Evolutionary conservation across 2,888 invertebrate genomes (phyloP), one percentile per base, ranked within the genome.

Genomic region (Coelinius sp.): DNA sequence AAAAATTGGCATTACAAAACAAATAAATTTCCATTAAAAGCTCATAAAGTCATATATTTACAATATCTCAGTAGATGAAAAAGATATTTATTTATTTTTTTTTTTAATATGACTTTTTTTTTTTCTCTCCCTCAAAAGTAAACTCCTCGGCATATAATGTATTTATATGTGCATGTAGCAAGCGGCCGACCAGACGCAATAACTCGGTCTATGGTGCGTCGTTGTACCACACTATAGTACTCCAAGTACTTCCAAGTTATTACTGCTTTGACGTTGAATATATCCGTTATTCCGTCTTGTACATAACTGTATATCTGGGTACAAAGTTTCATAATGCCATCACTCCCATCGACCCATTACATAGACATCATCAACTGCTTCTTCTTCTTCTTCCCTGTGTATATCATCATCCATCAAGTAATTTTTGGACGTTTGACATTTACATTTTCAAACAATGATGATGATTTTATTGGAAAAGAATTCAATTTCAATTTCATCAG

Each of bases 191-290:
- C 53, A 69, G 70, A 71, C 67, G 79, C 79, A 79, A 79, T 76
- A 79, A 79, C 75, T 78, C 73, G 77, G 66, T 56, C 67, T 67
- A 53, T 52, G 63, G n/a, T 56, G 63, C 46, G 64, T 59, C 38
- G 12, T n/a, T n/a, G n/a, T 64, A 22, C 44, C 68, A 63, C 68
- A 17, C 44, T 44, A 52, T n/a, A n/a, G n/a, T n/a, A 52, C 71
- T 70, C 31, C 76, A 71, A 79, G 77, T 79, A 79, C 78, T 78
- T 78, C 74, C 78, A 78, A 83, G 81, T 81, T 81, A 83, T 83
- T 81, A 81, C 79, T 76, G 77, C 78, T 81, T 80, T 79, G 81
- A 80, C 80, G 80, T 79, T 78, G 80, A 83, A 81, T 78, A 80
- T 78, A 76, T 73, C 78, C 79, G 46, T 77, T 71, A 62, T 59